Conservation (phyloP, 2,797 vertebrate genomes). For the Thunnus albacares region DNA sequence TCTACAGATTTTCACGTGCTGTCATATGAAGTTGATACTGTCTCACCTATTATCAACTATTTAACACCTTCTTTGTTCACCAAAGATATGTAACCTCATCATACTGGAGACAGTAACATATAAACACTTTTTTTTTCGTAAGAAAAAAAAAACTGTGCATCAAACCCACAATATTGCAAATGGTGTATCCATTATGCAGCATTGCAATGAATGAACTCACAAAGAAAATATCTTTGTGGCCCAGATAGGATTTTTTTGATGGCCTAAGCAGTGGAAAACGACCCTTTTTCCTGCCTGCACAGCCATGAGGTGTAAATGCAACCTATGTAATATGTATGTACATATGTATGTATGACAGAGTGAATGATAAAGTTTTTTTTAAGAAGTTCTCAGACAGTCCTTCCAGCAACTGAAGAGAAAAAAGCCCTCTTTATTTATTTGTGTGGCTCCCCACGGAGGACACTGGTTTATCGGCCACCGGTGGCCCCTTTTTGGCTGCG, state of each 20-base stretch:
- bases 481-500: constrained; percentile 52
- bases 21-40: constrained; percentile 52
- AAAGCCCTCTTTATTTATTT: constrained; percentile 74
- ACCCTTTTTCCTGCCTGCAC: not conserved
- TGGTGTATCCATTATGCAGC: not conserved
- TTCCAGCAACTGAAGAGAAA: constrained; percentile 57
- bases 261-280: constrained; percentile 2
- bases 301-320: constrained; percentile 40
- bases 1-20: constrained; percentile 54
- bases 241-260: constrained; percentile 16
- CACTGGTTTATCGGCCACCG: constrained; percentile 54
- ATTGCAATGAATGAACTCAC: not conserved
- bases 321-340: constrained; percentile 63
- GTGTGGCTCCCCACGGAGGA: constrained; percentile 53
- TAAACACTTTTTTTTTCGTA: not conserved
- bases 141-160: constrained; percentile 10
- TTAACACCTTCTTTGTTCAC: constrained; percentile 60
- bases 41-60: constrained; percentile 47
- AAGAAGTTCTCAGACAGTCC: constrained; percentile 40
- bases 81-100: constrained; percentile 63
- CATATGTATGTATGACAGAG: constrained; percentile 60
- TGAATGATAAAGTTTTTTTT: constrained; percentile 50
- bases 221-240: not conserved
- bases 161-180: constrained; percentile 8
- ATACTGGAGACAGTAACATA: constrained; percentile 32